phyloP scores from a whole-genome alignment of 2,797 vertebrate species.

The Notamacropus eugenii region DNA sequence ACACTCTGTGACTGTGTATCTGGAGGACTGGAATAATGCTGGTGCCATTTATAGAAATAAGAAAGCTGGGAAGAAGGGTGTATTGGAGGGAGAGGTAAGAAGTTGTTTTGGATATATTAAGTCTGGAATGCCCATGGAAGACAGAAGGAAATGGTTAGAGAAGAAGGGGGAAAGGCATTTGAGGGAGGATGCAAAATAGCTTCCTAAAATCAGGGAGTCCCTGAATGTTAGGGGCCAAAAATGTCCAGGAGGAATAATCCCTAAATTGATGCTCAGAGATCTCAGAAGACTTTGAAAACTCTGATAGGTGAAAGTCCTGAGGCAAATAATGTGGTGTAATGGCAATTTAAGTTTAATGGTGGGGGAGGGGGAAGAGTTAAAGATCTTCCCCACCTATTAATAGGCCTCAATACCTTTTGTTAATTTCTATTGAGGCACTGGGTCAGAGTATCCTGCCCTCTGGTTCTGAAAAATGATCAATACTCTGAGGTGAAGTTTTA shows the following conservation, averaged over 20 bases:
- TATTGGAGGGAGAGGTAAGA: not conserved
- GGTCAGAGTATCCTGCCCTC: too few relatives aligned
- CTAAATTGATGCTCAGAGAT: not conserved
- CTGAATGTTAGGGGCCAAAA: not conserved
- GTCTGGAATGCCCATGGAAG: not conserved
- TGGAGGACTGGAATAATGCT: not conserved
- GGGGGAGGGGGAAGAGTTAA: too few relatives aligned
- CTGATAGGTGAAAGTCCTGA: not conserved
- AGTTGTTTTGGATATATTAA: not conserved
- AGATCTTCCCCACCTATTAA: too few relatives aligned
- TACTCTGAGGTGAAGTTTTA: too few relatives aligned
- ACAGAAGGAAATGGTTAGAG: not conserved
- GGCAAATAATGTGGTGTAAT: not conserved
- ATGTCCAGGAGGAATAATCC: not conserved
- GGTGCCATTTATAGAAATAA: not conserved
- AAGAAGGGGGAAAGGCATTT: not conserved
- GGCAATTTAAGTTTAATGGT: too few relatives aligned
- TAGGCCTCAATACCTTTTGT: too few relatives aligned
- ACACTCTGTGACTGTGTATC: not conserved
- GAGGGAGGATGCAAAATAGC: not conserved
- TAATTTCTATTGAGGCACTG: too few relatives aligned
- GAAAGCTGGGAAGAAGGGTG: not conserved
- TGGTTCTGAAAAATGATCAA: too few relatives aligned
- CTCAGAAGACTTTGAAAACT: not conserved
- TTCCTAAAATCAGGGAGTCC: not conserved